Percentiles rank a stretch among this genome's conserved stretches.
These are phyloP conservation scores for Percopsis transmontana DNA, from an alignment of 2,113 vertebrate genomes.

Conservation along the genomic window DNA sequence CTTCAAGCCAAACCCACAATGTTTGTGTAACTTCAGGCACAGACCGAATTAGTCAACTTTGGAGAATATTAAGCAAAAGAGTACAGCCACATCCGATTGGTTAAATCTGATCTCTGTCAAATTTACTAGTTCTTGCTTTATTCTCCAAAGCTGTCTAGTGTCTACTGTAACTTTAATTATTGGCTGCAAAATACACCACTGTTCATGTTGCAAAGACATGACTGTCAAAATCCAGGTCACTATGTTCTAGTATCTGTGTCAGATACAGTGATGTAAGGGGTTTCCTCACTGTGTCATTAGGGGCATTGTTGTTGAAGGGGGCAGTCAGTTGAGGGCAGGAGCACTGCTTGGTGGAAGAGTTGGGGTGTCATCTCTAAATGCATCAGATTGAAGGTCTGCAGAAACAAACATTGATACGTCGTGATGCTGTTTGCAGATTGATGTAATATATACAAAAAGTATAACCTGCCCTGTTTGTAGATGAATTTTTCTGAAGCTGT, in stretches of 20 bases:
- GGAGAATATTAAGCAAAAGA: background rate
- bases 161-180: background rate
- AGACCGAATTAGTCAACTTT: no score
- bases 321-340: slow-evolving; percentile 65
- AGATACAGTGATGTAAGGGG: background rate
- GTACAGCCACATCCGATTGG: background rate
- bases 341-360: slow-evolving; percentile 72
- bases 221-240: background rate
- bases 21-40: no score
- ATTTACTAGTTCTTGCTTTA: no score
- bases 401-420: background rate
- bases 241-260: background rate
- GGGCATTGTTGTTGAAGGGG: background rate
- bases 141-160: background rate
- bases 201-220: background rate
- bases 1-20: no score
- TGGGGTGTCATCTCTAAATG: slow-evolving; percentile 75
- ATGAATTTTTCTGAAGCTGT: background rate
- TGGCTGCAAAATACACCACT: background rate
- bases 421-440: background rate
- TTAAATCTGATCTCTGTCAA: background rate
- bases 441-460: background rate
- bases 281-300: slow-evolving; percentile 10
- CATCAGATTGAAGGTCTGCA: slow-evolving; percentile 75
- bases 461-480: background rate